Evolutionary conservation across 2,888 invertebrate genomes (phyloP).

Genomic region (Phaedon cochleariae): DNA sequence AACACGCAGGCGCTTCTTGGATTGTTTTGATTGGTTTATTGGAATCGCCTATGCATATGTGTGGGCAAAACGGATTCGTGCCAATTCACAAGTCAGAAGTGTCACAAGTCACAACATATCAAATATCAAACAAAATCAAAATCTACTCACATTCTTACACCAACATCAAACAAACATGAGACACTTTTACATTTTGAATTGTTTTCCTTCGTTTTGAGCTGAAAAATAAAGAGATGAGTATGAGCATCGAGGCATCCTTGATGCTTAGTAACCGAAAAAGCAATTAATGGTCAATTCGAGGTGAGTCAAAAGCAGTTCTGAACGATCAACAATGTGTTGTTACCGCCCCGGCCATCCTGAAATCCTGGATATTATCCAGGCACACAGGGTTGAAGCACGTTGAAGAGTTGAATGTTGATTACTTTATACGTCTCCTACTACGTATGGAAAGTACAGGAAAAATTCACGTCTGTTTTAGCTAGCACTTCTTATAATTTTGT

Average conservation of each 20-base stretch:
- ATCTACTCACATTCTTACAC: too few relatives aligned
- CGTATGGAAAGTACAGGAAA: too few relatives aligned
- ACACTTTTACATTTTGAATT: conserved; percentile 13
- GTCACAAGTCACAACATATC: too few relatives aligned
- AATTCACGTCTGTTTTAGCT: too few relatives aligned
- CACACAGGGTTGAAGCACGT: conserved; percentile 10
- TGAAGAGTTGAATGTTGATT: not conserved
- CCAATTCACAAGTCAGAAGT: too few relatives aligned
- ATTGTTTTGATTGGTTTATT: too few relatives aligned
- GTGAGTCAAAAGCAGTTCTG: conserved; percentile 3
- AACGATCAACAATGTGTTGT: not conserved
- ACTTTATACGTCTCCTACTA: not conserved
- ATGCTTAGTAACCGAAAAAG: too few relatives aligned
- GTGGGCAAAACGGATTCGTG: too few relatives aligned
- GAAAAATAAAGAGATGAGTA: conserved; percentile 6
- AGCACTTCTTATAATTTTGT: not conserved
- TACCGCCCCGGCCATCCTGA: conserved; percentile 5
- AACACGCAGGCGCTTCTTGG: too few relatives aligned
- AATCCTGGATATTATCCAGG: conserved; percentile 12
- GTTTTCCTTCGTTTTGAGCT: conserved; percentile 5
- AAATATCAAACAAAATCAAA: too few relatives aligned
- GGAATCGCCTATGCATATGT: too few relatives aligned
- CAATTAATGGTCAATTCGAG: conserved; percentile 9
- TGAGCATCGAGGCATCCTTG: too few relatives aligned
- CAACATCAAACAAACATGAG: not conserved